Evolutionary conservation across 2,888 invertebrate species (phyloP).

Genomic region (Epiblema foenella): DNA sequence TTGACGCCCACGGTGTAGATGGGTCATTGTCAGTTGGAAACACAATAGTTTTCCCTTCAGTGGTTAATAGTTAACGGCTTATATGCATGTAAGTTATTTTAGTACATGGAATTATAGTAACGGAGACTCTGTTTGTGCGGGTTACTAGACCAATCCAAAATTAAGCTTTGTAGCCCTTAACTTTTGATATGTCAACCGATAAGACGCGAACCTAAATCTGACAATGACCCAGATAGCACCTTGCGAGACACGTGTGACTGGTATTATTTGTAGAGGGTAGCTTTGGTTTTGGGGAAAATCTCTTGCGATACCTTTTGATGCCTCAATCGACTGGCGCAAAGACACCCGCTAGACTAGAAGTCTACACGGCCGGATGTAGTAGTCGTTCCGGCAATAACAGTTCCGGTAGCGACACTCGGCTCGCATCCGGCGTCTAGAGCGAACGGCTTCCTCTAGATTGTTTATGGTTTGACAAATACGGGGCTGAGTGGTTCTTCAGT

Average conservation of each 20-base stretch:
- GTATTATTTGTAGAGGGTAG: background rate
- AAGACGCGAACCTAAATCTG: too few species aligned
- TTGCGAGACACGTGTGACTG: background rate
- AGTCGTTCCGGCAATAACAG: constrained; percentile 83
- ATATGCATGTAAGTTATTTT: too few species aligned
- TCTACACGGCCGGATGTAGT: constrained; percentile 78
- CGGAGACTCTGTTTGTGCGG: too few species aligned
- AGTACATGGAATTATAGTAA: too few species aligned
- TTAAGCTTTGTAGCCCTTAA: too few species aligned
- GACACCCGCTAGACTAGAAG: constrained; percentile 70
- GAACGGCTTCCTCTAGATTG: constrained; percentile 77
- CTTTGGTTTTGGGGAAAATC: background rate
- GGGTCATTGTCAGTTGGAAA: too few species aligned
- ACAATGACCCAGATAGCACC: too few species aligned
- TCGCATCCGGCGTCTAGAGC: constrained; percentile 78
- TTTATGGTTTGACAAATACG: constrained; percentile 77
- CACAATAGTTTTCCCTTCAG: too few species aligned
- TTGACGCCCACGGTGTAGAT: too few species aligned
- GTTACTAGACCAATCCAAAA: too few species aligned
- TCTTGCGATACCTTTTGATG: constrained; percentile 28
- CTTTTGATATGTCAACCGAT: too few species aligned
- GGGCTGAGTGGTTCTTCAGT: constrained; percentile 52
- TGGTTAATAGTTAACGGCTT: too few species aligned
- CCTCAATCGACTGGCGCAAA: constrained; percentile 25
- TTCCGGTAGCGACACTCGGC: constrained; percentile 82